Evolutionary conservation across 2,113 vertebrate species (phyloP).

Genomic region (Cottus gobio): DNA sequence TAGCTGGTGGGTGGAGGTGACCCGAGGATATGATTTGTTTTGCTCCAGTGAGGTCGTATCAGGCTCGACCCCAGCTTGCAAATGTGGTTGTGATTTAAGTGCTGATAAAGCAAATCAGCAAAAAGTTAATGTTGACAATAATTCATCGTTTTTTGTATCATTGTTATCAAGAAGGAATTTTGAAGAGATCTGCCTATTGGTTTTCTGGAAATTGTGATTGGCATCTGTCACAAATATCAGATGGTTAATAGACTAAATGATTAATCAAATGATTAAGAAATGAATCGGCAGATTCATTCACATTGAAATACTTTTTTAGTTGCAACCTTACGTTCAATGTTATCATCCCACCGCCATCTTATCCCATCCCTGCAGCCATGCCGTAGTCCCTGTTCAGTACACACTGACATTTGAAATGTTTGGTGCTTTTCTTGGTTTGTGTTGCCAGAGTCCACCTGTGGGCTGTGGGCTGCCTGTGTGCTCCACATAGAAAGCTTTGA

Average conservation of each 20-base stretch:
- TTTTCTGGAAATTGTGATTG: background rate
- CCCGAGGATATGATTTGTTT: background rate
- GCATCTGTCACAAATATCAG: background rate
- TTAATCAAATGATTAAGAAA: background rate
- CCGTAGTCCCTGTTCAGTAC: background rate
- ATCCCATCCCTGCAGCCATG: background rate
- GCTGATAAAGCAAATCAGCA: background rate
- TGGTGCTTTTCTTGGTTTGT: background rate
- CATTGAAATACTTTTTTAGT: background rate
- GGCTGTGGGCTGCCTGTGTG: too few relatives aligned
- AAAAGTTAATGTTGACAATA: background rate
- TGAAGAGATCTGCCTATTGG: background rate
- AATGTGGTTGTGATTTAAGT: background rate
- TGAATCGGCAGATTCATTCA: background rate
- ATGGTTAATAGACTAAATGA: background rate
- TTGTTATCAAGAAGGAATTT: too few relatives aligned
- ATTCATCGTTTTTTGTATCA: background rate
- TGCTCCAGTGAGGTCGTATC: background rate
- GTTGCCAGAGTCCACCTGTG: background rate
- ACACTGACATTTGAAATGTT: background rate
- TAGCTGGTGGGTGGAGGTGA: background rate
- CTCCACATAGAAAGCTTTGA: background rate
- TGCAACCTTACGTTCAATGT: too few relatives aligned
- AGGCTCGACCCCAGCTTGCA: background rate
- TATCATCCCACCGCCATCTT: too few relatives aligned